These are phyloP conservation scores for Todiramphus saurophagus DNA, from an alignment of 2,113 vertebrate species.

Conservation along the genomic window DNA sequence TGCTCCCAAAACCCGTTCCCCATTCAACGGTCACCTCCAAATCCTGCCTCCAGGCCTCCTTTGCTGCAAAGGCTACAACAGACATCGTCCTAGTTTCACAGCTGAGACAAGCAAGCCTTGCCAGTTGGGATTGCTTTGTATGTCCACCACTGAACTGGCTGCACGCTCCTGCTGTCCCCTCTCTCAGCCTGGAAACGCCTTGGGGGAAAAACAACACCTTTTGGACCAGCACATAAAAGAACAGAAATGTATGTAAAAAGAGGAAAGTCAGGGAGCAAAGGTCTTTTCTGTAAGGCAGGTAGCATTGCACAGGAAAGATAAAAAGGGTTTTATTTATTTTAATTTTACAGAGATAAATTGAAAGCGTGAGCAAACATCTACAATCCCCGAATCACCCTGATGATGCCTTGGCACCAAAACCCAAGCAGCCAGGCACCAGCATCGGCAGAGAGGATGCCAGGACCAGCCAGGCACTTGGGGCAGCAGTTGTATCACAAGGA, in stretches of 20 bases:
- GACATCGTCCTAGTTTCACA: not conserved
- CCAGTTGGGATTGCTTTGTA: not conserved
- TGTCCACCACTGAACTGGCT: not conserved
- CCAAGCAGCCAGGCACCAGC: not conserved
- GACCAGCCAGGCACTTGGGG: not conserved
- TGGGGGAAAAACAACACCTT: not conserved
- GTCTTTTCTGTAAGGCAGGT: not conserved
- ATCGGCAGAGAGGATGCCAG: not conserved
- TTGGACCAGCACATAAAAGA: not conserved
- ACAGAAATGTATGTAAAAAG: not conserved
- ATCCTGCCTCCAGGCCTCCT: not conserved
- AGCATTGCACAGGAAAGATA: not conserved
- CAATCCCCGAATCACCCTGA: not conserved
- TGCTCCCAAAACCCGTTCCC: not conserved
- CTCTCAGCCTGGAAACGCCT: not conserved
- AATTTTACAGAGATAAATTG: not conserved
- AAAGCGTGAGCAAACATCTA: not conserved
- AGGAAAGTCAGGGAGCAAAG: not conserved
- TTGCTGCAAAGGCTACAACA: not conserved
- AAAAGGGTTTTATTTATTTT: not conserved
- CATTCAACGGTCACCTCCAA: not conserved
- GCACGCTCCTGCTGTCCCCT: fast-evolving
- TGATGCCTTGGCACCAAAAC: not conserved
- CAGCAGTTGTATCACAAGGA: not conserved
- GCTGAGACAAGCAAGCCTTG: not conserved